phyloP scores from a whole-genome alignment of 2,113 vertebrate genomes.

The Australoheros scitulus region DNA sequence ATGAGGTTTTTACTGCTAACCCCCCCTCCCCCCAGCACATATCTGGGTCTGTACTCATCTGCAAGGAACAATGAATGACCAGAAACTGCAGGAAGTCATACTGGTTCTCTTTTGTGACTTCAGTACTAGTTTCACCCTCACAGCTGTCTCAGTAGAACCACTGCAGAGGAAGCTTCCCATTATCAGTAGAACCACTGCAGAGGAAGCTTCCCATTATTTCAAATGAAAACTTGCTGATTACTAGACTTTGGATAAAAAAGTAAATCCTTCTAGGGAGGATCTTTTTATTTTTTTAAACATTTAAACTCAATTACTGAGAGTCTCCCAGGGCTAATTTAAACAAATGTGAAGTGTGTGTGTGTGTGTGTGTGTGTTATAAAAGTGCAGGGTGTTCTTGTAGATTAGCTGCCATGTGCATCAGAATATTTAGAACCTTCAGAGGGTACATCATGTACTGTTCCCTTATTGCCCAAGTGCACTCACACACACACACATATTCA shows the following conservation, averaged over 20 bases:
- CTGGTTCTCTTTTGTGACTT: neutral
- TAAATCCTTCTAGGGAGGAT: neutral
- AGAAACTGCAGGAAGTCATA: neutral
- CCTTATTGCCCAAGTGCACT: constrained; percentile 19
- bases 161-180: neutral
- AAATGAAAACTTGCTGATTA: neutral
- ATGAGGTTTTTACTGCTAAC: neutral
- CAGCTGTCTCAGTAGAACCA: neutral
- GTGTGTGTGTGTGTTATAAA: neutral
- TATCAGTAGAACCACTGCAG: neutral
- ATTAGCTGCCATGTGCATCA: constrained; percentile 47
- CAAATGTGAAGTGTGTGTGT: neutral
- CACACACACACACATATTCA: neutral
- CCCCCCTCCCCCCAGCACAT: neutral
- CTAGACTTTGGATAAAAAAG: neutral
- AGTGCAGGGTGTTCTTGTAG: neutral
- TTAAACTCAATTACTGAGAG: constrained; percentile 7
- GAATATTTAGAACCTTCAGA: constrained; percentile 55
- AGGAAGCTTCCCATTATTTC: neutral
- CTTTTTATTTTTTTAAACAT: neutral
- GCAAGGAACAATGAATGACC: neutral
- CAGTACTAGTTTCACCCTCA: neutral
- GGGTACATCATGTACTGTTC: constrained; percentile 61
- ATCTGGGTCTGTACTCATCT: neutral
- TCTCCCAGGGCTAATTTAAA: neutral